Evolutionary conservation across 2,888 invertebrate genomes (phyloP), one percentile per base, ranked within the genome.

Genomic region (Tillus elongatus): DNA sequence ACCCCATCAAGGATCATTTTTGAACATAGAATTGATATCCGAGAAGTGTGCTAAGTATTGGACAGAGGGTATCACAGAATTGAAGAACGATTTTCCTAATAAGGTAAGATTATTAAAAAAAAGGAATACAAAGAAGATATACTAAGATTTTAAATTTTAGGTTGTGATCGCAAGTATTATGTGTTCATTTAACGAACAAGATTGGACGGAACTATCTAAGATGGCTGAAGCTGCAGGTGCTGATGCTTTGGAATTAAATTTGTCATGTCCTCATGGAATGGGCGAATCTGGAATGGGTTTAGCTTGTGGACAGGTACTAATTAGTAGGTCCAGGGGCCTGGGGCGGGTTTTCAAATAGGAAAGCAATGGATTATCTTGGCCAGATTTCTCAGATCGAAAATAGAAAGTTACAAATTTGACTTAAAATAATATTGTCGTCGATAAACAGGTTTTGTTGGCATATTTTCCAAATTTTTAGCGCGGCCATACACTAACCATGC

Each of bases 221-320:
- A 78, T 72, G 65, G 84, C 92, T 0, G 83, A 84, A 62, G 70
- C 71, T 1, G 73, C 91, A 0, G 96, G 96, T 0, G 82, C 97
- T 0, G 96, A 98, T 67, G 96, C 92, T 0, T 66, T 98, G 9
- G 98, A 98, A 58, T 68, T 97, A 34, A 98, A 98, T 70, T 67
- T 98, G 34, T 96, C 95, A 0, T 97, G 98, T 63, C 97, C 97
- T 0, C 97, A 98, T 64, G 97, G 97, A 3, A 97, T 98, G 95
- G 95, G 93, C 2, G 96, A 96, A 62, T 79, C 86, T 8, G 96
- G 96, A 27, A 97, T 98, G 97, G 98, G 97, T 0, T 69, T 98
- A 35, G 97, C 97, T 30, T 97, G 97, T 65, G 97, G 97, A 39
- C 95, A 96, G 74, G 88, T 86, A 60, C n/a, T n/a, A n/a, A n/a